Evolutionary conservation across 1,140 invertebrate species (phyloP), one percentile per base, ranked within the genome.

Genomic region (Cydia amplana): DNA sequence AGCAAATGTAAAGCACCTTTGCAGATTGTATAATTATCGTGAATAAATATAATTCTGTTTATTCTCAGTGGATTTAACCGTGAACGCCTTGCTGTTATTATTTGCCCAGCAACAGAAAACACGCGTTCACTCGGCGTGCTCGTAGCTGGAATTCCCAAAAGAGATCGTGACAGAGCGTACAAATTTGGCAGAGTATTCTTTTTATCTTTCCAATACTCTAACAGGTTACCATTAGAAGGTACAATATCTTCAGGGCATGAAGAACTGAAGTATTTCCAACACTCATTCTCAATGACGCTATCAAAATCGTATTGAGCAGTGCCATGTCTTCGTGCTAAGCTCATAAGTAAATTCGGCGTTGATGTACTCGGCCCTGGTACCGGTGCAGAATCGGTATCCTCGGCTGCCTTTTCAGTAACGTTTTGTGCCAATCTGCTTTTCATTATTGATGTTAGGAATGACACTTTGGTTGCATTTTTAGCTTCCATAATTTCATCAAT

Each of bases 31-130:
- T 81, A 81, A 75, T 82, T 80, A 25, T 82, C 77, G 73, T 84
- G 77, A 43, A 84, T 76, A 49, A 82, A 83, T 25, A 81, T 75
- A n/a, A 81, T 77, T 70, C 73, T 78, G 64, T 83, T 78, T 0
- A 83, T 49, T 16, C 75, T 9, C 10, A 60, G 16, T 25, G 80
- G 72, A 16, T 16, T 73, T 18, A 81, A 43, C 32, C 77, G 74
- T 10, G 79, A 77, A 18, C 79, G 32, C 74, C 77, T 78, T 16
- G 74, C 73, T 1, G 65, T 77, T 46, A 83, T 36, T 12, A 51
- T 49, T 16, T 75, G 20, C 55, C 79, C 80, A 40, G 79, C 79
- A 25, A 72, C 70, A 79, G 40, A 43, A 43, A 43, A 43, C 12
- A 43, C 40, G 7, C 40, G 25, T 25, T 25, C 25, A 25, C 25